A percentile compares a stretch with the other conserved stretches of the same genome.
These are phyloP conservation scores for Sardina pilchardus DNA, from an alignment of 2,113 vertebrate species.

Conservation along the genomic window DNA sequence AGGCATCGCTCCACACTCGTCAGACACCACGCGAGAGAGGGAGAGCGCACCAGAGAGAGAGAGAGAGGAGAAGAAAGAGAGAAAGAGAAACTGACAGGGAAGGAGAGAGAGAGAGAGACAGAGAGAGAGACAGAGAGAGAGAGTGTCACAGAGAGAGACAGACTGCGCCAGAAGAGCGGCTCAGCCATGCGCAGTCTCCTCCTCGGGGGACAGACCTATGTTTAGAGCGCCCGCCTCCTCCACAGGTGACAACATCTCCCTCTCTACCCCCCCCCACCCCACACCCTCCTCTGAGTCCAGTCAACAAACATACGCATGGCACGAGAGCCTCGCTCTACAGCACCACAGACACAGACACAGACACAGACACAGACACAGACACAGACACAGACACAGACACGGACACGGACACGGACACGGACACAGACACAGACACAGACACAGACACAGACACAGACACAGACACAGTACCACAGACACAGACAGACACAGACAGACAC, in stretches of 20 bases:
- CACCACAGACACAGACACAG: too few relatives aligned
- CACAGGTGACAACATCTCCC: not conserved
- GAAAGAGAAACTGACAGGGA: slow-evolving; percentile 30
- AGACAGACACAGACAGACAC: not conserved
- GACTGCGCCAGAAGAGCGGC: not conserved
- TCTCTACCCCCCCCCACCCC: not conserved
- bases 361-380: too few relatives aligned
- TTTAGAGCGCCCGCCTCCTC: not conserved
- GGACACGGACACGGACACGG: not conserved
- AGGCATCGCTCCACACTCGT: not conserved
- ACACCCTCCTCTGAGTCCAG: not conserved
- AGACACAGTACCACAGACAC: too few relatives aligned
- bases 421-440: not conserved
- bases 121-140: slow-evolving; percentile 35
- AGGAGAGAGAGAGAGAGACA: slow-evolving; percentile 13
- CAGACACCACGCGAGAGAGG: not conserved
- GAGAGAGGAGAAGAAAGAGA: slow-evolving; percentile 28
- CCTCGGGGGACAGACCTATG: not conserved
- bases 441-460: slow-evolving; percentile 26
- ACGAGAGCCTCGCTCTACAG: too few relatives aligned
- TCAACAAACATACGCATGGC: too few relatives aligned
- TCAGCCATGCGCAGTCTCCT: not conserved
- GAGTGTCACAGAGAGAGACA: slow-evolving; percentile 34
- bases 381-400: not conserved
- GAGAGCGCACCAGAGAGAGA: slow-evolving; percentile 32